Conservation (phyloP, 2,797 vertebrate species). For the Tokudaia tokunoshimensis region DNA sequence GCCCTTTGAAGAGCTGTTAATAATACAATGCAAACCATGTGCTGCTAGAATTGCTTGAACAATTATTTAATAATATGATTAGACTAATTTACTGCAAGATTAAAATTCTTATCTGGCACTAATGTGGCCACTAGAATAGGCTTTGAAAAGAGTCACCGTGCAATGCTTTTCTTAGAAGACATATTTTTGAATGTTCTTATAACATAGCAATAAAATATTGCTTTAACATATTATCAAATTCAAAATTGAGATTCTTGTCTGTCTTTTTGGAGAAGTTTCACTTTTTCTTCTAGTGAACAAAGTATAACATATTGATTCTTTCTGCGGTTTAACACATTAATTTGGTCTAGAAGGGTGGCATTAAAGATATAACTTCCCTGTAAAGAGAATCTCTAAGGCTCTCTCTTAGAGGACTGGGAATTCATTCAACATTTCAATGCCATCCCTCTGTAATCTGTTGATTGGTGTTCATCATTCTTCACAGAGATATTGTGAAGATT, state of each 20-base stretch:
- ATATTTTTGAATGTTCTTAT: background rate
- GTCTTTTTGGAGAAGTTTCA: background rate
- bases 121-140: background rate
- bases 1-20: conserved; percentile 73
- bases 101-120: conserved; percentile 67
- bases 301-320: conserved; percentile 26
- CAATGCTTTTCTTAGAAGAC: background rate
- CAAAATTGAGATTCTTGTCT: background rate
- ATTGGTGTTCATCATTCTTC: conserved; percentile 83
- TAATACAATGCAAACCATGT: conserved; percentile 65
- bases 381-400: conserved; percentile 29
- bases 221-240: conserved; percentile 56
- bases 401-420: conserved; percentile 42
- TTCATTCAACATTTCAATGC: conserved; percentile 69
- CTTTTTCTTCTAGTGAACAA: conserved; percentile 15
- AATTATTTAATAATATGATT: conserved; percentile 76
- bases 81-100: conserved; percentile 68
- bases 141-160: background rate
- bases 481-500: conserved; percentile 81
- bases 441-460: conserved; percentile 75
- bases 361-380: conserved; percentile 22
- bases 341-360: background rate
- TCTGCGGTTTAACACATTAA: conserved; percentile 27
- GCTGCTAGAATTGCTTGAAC: conserved; percentile 66
- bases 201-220: conserved; percentile 36